Percentiles rank a stretch among this genome's conserved stretches.
Evolutionary conservation across 2,888 invertebrate species (phyloP).

Genomic region (Hecatera dysodea): DNA sequence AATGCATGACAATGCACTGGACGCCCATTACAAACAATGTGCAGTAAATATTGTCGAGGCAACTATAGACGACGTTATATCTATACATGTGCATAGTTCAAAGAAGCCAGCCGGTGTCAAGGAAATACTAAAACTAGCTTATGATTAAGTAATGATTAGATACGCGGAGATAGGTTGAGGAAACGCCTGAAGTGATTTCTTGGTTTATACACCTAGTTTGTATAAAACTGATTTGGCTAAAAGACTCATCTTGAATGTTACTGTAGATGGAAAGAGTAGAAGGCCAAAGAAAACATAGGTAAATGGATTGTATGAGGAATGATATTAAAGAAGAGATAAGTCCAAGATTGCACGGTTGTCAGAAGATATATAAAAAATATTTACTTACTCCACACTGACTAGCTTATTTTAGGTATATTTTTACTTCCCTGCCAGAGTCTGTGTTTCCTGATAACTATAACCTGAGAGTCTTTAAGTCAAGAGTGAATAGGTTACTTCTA

Average conservation of each 20-base stretch:
- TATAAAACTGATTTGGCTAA: too few relatives aligned
- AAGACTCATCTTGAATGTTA: neutral
- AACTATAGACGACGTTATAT: slow-evolving; percentile 17
- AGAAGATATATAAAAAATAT: too few relatives aligned
- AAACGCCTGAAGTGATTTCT: slow-evolving; percentile 7
- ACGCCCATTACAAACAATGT: slow-evolving; percentile 59
- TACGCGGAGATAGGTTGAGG: slow-evolving; percentile 7
- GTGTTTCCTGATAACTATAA: too few relatives aligned
- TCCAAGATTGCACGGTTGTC: neutral
- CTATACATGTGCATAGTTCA: slow-evolving; percentile 53
- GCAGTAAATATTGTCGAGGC: slow-evolving; percentile 58
- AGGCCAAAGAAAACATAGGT: neutral
- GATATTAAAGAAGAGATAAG: neutral
- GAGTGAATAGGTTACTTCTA: too few relatives aligned
- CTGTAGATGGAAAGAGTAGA: neutral
- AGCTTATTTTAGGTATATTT: too few relatives aligned
- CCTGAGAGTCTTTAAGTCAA: too few relatives aligned
- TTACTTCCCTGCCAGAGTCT: too few relatives aligned
- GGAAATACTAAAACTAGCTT: slow-evolving; percentile 59
- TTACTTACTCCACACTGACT: too few relatives aligned
- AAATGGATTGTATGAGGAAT: neutral
- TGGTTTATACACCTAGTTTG: neutral
- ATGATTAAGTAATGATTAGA: slow-evolving; percentile 45
- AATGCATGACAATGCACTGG: slow-evolving; percentile 49
- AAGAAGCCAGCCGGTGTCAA: slow-evolving; percentile 64